Base-by-base conservation (phyloP, 2,888 invertebrate species). In the Stegophylla sp. region DNA sequence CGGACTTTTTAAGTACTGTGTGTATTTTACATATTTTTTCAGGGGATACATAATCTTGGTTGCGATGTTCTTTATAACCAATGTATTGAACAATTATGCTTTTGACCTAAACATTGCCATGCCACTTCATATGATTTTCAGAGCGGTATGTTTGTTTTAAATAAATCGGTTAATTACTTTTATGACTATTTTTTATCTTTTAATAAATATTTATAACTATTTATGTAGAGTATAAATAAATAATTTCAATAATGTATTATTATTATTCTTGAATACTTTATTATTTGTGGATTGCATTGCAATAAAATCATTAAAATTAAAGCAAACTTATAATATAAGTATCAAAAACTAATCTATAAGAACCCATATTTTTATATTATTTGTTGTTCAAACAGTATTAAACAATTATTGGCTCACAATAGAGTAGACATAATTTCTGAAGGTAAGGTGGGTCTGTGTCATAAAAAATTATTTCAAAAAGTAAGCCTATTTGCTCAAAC, bases 41-140 rank as follows among this genome's bases (percentile, higher is more conserved):
- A 89, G 91, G 85, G 92, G 93, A 84, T 98, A 98, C 86, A 85
- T 92, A 10, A 87, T 92, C 67, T 88, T 98, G 82, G 97, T 98
- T 0, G 88, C 91, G 15, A 92, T 97, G 88, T 98, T 98, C 87
- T 98, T 97, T 88, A 88, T 94, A 0, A 92, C 94, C 20, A 98
- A 95, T 87, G 94, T 97, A 0, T 92, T 93, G 83, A 96, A 96
- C 86, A 99, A 98, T 87, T 95, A 95, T 89, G 97, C 97, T 0
- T 94, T 98, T 85, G 92, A 94, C 86, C 98, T 96, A 86, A 96
- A 98, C 86, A 97, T 99, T 85, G 92, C 98, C 0, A 97, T 99
- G 92, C 98, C 98, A 0, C 88, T 99, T 66, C 98, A 98, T 86
- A 97, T 98, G 94, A 98, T 99, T 86, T 99, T 99, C 87, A 90